Conservation (phyloP, 2,888 invertebrate genomes). For the Dasypolia templi region DNA sequence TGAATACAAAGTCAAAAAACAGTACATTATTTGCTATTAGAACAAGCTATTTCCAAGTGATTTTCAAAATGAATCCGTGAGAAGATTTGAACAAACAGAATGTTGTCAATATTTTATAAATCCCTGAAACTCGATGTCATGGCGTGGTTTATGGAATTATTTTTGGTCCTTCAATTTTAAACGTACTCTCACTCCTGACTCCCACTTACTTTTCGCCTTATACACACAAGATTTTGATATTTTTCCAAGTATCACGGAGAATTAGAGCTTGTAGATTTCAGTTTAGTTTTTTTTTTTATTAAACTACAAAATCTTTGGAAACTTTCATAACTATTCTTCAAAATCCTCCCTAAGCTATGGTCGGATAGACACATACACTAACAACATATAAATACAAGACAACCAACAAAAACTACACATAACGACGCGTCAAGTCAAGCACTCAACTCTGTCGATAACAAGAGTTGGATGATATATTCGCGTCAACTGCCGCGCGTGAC, state of each 20-base stretch:
- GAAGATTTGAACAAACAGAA: constrained; percentile 51
- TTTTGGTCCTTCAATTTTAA: background rate
- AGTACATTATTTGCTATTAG: constrained; percentile 21
- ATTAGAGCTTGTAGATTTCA: background rate
- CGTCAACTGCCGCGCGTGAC: constrained; percentile 72
- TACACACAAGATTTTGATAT: background rate
- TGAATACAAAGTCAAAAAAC: constrained; percentile 28
- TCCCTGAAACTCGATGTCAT: background rate
- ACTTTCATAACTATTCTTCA: no score
- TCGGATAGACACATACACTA: background rate
- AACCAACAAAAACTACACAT: constrained; percentile 52
- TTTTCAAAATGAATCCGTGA: constrained; percentile 48
- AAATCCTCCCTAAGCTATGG: background rate
- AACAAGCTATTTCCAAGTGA: constrained; percentile 37
- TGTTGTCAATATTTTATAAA: constrained; percentile 54
- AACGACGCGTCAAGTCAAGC: constrained; percentile 58
- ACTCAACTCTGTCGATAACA: constrained; percentile 77
- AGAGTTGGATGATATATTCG: constrained; percentile 78
- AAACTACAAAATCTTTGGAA: background rate
- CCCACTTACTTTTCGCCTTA: background rate
- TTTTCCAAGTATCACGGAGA: background rate
- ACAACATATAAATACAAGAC: constrained; percentile 33
- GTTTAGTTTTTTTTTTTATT: no score
- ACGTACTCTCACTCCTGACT: background rate
- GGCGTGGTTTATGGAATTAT: constrained; percentile 19